Evolutionary conservation across 2,888 invertebrate genomes (phyloP), one percentile per base, ranked within the genome.

Genomic region (Dasypogon diadema): DNA sequence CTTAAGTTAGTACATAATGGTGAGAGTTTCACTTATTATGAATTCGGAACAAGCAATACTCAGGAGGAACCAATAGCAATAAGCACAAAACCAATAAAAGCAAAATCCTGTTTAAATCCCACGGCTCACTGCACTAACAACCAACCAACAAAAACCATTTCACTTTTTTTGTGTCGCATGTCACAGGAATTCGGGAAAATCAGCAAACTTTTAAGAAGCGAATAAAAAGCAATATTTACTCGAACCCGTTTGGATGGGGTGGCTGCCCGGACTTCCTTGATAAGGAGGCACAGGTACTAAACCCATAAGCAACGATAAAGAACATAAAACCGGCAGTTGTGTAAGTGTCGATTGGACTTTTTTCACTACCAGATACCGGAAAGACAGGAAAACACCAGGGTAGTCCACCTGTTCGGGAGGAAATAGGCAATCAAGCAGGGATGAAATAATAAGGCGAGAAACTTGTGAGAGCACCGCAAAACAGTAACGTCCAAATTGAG

Each of bases 91-190:
- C 37, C 60, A 26, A 16, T 60, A 37, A 60, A 60, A 60, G 12
- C 22, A 18, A 34, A 34, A 30, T 34, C 37, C 22, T 21, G 42
- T 60, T 16, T 34, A 12, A 60, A 60, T 60, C 37, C 60, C 16
- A 60, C 60, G 21, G 37, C 37, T 60, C 60, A 42, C 42, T 21
- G 18, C 34, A 60, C 60, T 37, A 60, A 34, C 60, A 21, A 60
- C 34, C 60, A 21, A 60, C 34, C 60, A 34, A 12, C 22, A 24
- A 34, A 42, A 34, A 37, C 10, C 22, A 60, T 18, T 26, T 34
- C 60, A 60, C 60, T 37, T 37, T 18, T 14, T 34, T 37, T n/a
- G 24, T 3, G 16, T 12, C 16, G 30, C 30, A 37, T 60, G 34
- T 37, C 42, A 1, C 18, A 60, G 18, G 10, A 42, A 42, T 12